Conservation (phyloP, 2,113 vertebrate genomes). For the Galeopterus variegatus region DNA sequence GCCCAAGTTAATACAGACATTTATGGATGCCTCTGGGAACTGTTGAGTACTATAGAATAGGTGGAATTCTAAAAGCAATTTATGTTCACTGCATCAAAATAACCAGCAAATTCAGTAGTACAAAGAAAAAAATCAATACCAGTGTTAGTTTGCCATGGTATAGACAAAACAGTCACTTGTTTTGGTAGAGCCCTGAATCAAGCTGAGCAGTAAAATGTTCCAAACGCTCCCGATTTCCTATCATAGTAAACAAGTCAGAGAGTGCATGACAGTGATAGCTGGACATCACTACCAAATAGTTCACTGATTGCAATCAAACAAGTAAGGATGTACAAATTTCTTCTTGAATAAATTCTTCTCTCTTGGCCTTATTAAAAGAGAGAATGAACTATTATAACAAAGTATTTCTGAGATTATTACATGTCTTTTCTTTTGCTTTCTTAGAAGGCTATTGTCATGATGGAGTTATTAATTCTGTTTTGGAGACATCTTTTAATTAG, state of each 20-base stretch:
- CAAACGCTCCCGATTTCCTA: background rate
- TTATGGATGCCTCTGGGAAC: conserved; percentile 5
- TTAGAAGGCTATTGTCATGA: background rate
- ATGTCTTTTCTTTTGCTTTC: conserved; percentile 36
- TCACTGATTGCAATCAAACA: background rate
- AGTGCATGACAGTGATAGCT: background rate
- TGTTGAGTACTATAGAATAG: background rate
- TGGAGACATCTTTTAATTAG: conserved; percentile 39
- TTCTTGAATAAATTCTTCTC: conserved; percentile 54
- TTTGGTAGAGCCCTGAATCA: conserved; percentile 52
- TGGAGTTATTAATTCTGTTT: conserved; percentile 32
- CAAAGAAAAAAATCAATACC: background rate
- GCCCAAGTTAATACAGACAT: background rate
- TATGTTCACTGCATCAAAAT: conserved; percentile 35
- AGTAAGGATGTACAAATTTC: background rate
- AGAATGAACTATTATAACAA: background rate
- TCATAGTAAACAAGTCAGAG: conserved; percentile 12
- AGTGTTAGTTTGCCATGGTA: conserved; percentile 14
- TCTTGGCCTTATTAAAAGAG: conserved; percentile 21
- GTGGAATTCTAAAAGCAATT: background rate
- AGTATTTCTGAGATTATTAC: background rate
- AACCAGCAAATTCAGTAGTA: background rate
- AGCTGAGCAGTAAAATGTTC: background rate
- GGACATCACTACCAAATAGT: background rate
- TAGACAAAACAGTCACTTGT: conserved; percentile 28